A percentile compares a stretch with the other conserved stretches of the same genome.
These are phyloP conservation scores for Serinus canaria DNA, from an alignment of 2,113 vertebrate genomes.

Conservation along the genomic window DNA sequence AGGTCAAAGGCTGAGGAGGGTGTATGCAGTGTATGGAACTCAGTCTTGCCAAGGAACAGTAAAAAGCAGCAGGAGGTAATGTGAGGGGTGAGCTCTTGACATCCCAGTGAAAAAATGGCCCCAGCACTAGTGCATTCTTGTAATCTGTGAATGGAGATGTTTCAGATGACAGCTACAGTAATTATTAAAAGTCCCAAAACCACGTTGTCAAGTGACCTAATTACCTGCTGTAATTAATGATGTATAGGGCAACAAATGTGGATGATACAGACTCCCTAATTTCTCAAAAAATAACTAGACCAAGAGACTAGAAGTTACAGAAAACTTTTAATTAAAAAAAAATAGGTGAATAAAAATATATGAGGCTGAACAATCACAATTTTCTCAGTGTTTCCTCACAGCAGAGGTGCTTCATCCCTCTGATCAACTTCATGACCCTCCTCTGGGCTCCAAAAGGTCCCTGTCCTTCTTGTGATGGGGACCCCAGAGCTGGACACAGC, in stretches of 20 bases:
- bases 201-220: not conserved
- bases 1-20: not conserved
- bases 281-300: not conserved
- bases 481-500: not conserved
- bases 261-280: not conserved
- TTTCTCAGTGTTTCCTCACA: not conserved
- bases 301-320: not conserved
- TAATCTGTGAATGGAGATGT: not conserved
- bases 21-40: not conserved
- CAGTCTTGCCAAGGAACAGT: not conserved
- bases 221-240: not conserved
- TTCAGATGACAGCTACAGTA: not conserved
- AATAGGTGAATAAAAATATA: not conserved
- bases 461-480: not conserved
- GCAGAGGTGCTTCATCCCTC: not conserved
- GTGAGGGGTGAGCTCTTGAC: not conserved
- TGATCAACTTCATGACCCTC: not conserved
- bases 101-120: not conserved
- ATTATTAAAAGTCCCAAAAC: not conserved
- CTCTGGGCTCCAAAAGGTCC: not conserved
- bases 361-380: not conserved
- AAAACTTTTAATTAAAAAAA: not conserved
- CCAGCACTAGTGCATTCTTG: not conserved
- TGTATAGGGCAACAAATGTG: not conserved
- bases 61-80: not conserved